These are phyloP conservation scores for Drosophila mojavensis DNA, from an alignment of 1,140 invertebrate species.

Conservation along the genomic window DNA sequence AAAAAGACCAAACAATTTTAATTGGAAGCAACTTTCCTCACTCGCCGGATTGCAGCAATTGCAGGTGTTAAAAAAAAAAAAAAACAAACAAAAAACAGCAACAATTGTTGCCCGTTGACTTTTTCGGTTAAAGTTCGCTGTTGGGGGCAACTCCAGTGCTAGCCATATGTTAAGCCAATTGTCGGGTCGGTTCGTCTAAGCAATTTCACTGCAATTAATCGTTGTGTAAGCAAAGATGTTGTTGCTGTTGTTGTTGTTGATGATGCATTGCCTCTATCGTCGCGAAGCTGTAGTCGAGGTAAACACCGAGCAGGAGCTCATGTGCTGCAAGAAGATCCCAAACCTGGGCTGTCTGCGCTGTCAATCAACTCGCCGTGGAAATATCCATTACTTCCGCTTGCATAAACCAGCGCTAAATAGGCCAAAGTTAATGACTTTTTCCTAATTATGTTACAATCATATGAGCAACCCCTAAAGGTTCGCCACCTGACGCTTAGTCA, in stretches of 20 bases:
- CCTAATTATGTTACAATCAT: conserved; percentile 66
- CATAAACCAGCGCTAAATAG: conserved; percentile 58
- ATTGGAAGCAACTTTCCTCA: not conserved
- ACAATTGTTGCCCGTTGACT: not conserved
- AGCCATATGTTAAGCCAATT: not conserved
- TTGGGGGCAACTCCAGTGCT: not conserved
- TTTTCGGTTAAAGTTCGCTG: not conserved
- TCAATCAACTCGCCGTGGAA: conserved; percentile 20
- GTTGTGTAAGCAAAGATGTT: conserved; percentile 35
- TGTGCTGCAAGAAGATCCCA: conserved; percentile 13
- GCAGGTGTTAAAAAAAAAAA: conserved; percentile 3
- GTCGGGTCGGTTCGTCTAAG: conserved; percentile 18
- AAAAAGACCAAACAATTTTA: too few species aligned
- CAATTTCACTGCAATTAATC: conserved; percentile 37
- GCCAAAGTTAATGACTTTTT: conserved; percentile 65
- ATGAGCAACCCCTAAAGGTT: conserved; percentile 29
- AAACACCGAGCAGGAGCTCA: conserved; percentile 36
- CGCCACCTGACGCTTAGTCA: conserved; percentile 41
- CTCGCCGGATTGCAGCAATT: not conserved
- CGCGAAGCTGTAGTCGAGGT: conserved; percentile 19
- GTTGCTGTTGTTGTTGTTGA: conserved; percentile 28
- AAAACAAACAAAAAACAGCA: not conserved
- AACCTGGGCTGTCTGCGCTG: not conserved
- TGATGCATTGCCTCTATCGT: conserved; percentile 51
- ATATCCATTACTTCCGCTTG: conserved; percentile 61